These are phyloP conservation scores for Anas bernieri DNA, from an alignment of 2,797 vertebrate species.

Conservation along the genomic window DNA sequence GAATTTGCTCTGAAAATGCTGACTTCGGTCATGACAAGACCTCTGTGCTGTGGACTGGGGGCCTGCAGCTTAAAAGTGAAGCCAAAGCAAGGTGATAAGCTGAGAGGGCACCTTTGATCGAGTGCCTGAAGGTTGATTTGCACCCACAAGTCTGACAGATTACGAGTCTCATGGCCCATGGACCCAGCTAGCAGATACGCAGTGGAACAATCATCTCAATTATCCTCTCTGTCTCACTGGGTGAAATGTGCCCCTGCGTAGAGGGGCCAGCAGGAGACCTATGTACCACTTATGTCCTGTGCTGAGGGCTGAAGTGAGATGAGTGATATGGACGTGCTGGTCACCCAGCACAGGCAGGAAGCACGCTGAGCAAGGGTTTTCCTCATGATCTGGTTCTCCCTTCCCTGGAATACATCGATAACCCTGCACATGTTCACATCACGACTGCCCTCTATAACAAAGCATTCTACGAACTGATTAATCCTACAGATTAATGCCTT, in stretches of 20 bases:
- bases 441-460: not conserved
- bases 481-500: not conserved
- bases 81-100: not conserved
- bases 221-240: not conserved
- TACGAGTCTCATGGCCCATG: not conserved
- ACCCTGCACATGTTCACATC: not conserved
- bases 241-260: not conserved
- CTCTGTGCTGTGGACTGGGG: not conserved
- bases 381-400: not conserved
- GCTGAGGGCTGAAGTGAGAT: not conserved
- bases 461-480: not conserved
- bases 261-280: not conserved
- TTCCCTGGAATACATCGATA: not conserved
- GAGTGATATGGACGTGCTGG: not conserved
- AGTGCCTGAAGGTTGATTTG: not conserved
- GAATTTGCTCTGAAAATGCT: conserved; percentile 33
- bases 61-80: conserved; percentile 20
- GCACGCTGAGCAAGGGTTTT: not conserved
- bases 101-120: conserved; percentile 10
- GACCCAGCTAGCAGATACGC: not conserved
- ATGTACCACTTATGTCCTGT: not conserved
- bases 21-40: not conserved
- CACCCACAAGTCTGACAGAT: not conserved
- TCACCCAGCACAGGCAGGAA: not conserved
- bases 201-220: not conserved